phyloP scores from a whole-genome alignment of 2,113 vertebrate genomes.

The Coptodon rendalli region DNA sequence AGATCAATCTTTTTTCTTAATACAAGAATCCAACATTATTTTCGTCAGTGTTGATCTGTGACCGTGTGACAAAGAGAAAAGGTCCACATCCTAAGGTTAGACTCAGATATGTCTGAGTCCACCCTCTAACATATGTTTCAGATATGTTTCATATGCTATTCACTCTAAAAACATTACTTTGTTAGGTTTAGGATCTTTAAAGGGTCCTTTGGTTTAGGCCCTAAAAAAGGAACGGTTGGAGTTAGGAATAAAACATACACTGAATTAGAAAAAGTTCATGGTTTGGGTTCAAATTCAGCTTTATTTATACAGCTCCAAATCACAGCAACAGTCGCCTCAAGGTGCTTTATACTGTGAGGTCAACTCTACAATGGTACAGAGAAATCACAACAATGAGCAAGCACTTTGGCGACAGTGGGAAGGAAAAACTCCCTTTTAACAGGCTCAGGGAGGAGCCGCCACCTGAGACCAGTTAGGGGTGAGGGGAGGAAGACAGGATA shows the following conservation, averaged over 20 bases:
- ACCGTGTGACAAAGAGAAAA: not conserved
- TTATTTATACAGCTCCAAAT: not conserved
- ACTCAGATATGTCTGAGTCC: not conserved
- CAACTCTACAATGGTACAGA: not conserved
- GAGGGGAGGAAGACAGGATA: not conserved
- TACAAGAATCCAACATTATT: not conserved
- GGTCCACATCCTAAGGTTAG: not conserved
- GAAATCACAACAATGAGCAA: not conserved
- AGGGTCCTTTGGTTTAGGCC: not conserved
- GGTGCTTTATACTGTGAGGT: not conserved
- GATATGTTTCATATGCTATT: not conserved
- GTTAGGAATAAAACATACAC: accelerated
- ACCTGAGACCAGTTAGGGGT: not conserved
- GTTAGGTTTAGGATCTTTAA: not conserved
- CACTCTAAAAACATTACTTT: not conserved
- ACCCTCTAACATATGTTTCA: not conserved
- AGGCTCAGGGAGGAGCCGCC: not conserved
- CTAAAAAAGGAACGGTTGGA: not conserved
- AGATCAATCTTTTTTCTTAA: not conserved
- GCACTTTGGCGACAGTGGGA: not conserved
- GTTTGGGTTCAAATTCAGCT: not conserved
- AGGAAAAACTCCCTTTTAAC: not conserved
- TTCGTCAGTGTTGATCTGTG: not conserved
- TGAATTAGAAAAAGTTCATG: not conserved
- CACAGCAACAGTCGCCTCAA: not conserved